Evolutionary conservation across 2,113 vertebrate genomes (phyloP).

Genomic region (Theristicus caerulescens): DNA sequence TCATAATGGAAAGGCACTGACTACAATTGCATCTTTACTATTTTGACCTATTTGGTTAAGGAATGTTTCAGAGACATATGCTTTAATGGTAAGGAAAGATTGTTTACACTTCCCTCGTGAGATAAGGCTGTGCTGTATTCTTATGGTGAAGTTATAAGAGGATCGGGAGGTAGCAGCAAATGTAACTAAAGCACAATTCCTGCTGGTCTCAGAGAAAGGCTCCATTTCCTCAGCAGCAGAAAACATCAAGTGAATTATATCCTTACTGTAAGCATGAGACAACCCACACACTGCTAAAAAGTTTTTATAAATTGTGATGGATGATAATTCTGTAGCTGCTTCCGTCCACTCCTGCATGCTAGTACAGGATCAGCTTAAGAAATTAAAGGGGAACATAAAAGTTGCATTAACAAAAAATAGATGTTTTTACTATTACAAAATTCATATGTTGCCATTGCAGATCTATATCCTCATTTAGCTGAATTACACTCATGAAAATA

Average conservation of each 20-base stretch:
- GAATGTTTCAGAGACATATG: background rate
- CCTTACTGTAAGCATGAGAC: background rate
- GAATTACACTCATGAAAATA: slow-evolving; percentile 28
- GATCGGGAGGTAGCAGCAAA: background rate
- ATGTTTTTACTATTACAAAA: background rate
- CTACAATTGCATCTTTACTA: background rate
- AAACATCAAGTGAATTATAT: background rate
- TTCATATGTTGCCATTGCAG: background rate
- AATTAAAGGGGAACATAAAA: background rate
- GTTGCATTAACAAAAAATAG: background rate
- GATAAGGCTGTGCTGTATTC: background rate
- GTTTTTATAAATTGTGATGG: slow-evolving; percentile 1
- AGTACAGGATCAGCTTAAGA: background rate
- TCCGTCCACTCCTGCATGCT: background rate
- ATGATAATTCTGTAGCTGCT: background rate
- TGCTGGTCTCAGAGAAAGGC: background rate
- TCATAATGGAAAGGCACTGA: background rate
- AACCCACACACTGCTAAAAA: background rate
- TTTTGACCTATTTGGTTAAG: background rate
- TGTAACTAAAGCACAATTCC: background rate
- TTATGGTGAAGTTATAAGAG: background rate
- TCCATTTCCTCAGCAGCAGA: background rate
- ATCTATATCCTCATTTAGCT: slow-evolving; percentile 20
- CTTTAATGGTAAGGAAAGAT: background rate
- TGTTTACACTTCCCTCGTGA: background rate